Evolutionary conservation across 37 sponge, comb jelly and placozoan genomes (phyloP), one percentile per base, ranked within the genome.

Genomic region (Chondrilla cf. caribensis): DNA sequence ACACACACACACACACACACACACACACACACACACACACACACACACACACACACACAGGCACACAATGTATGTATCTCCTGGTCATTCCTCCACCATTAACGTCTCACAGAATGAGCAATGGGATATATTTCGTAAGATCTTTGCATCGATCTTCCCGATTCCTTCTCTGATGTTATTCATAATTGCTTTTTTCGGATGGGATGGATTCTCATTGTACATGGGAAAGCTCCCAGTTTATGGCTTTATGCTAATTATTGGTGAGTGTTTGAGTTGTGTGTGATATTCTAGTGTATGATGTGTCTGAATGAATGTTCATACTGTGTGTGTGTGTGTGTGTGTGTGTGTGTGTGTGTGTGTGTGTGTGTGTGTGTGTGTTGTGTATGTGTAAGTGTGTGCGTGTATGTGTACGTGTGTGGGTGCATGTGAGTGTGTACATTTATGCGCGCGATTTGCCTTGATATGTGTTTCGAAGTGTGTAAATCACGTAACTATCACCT

Each of bases 141-240:
- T 33, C 31, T 95, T 95, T 86, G 95, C 85, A 3, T 81, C 93
- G 28, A 40, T 68, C 25, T 95, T 86, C 9, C 95, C 95, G 19
- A 54, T 89, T 58, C 95, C 93, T n/a, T 85, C 89, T 75, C 70
- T 62, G 36, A 76, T 87, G 70, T 32, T 95, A 32, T 44, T 95
- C 31, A 40, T 86, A n/a, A 65, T 92, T 17, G 87, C 90, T 6
- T 36, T 81, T 55, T 17, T 79, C 26, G 85, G 83, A 4, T 94
- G 88, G 88, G 79, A 51, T 60, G 95, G 93, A 28, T 92, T 95
- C 38, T 72, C 51, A 25, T 38, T 86, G 31, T 33, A 39, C 28
- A 26, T 86, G 21, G 73, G 84, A 3, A 58, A 73, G 47, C 32
- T 95, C 19, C 95, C 93, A 28, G 37, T 95, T 18, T 86, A 70